Conservation (phyloP, 1,140 invertebrate genomes). For the Drosophila lacteicornis region DNA sequence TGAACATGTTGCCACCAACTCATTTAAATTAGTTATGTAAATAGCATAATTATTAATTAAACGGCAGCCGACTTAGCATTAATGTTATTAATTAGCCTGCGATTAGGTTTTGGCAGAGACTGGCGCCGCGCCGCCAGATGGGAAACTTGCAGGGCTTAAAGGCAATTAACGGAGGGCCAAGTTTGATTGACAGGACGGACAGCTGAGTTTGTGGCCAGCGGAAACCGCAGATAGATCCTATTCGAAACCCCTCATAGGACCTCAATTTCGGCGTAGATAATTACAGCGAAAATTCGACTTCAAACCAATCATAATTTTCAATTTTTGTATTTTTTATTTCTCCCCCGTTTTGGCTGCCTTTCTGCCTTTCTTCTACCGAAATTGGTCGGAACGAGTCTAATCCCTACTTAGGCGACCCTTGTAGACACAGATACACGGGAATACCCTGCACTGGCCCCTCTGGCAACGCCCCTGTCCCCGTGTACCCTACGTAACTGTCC, state of each 20-base stretch:
- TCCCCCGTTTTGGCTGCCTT: constrained; percentile 38
- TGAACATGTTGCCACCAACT: constrained; percentile 68
- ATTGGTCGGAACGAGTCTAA: constrained; percentile 51
- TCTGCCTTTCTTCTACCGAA: constrained; percentile 20
- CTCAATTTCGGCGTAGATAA: constrained; percentile 69
- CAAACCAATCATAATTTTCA: constrained; percentile 67
- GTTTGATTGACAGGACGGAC: constrained; percentile 54
- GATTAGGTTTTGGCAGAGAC: constrained; percentile 10
- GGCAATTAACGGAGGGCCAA: constrained; percentile 14
- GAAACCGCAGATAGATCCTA: constrained; percentile 63
- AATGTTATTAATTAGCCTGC: constrained; percentile 67
- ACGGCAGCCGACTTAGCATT: constrained; percentile 43
- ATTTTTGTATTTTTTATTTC: constrained; percentile 38
- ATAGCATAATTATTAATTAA: constrained; percentile 73
- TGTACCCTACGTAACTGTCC: background rate
- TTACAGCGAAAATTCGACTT: constrained; percentile 55
- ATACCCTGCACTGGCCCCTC: constrained; percentile 33
- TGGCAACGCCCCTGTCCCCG: constrained; percentile 27
- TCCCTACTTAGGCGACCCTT: constrained; percentile 51
- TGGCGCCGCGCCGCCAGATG: constrained; percentile 40
- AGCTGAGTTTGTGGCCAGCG: constrained; percentile 33
- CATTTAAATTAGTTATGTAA: constrained; percentile 78
- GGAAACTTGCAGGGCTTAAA: constrained; percentile 15
- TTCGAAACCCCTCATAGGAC: constrained; percentile 32
- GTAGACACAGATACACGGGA: constrained; percentile 6